Evolutionary conservation across 2,888 invertebrate genomes (phyloP), one percentile per base, ranked within the genome.

Genomic region (Trichogramma dendrolimi): DNA sequence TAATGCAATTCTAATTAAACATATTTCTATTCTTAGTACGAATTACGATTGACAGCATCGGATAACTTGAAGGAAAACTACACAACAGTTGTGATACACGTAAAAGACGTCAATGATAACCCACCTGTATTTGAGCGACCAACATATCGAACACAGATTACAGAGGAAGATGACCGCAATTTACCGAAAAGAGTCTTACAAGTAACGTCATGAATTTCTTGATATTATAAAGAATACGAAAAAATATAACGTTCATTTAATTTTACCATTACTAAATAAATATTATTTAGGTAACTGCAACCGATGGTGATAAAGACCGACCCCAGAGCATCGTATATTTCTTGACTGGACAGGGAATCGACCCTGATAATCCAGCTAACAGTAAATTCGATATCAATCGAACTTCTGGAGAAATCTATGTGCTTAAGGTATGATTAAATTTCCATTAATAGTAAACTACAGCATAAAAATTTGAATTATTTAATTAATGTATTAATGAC

Each of bases 91-190:
- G 94, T 96, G 76, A 96, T 96, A 76, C 93, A 95, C 81, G 94
- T 96, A 73, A 96, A 94, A 82, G 96, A 98, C 80, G 95, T 96
- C 70, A 97, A 97, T 82, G 97, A 98, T 85, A 97, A 97, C 84
- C 93, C 96, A 51, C 97, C 97, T 4, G 93, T 94, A 71, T 98
- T 98, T 82, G 94, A 94, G 81, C 84, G 94, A 69, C 94, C 95
- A 58, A 94, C 93, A 61, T 96, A 95, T 83, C 88, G 94, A 76
- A 94, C 95, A 57, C 94, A 95, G 83, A 95, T 96, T 81, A 95
- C 94, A 50, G 95, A 95, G 81, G 95, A 95, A 81, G 95, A 95
- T 79, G 94, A 95, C 83, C 86, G 94, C 75, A 94, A 93, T 81
- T 85, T 95, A 73, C 95, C 95, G 70, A 95, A 95, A 81, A 90